Base-by-base conservation (phyloP, 2,113 vertebrate species). In the Ramphastos sulfuratus region DNA sequence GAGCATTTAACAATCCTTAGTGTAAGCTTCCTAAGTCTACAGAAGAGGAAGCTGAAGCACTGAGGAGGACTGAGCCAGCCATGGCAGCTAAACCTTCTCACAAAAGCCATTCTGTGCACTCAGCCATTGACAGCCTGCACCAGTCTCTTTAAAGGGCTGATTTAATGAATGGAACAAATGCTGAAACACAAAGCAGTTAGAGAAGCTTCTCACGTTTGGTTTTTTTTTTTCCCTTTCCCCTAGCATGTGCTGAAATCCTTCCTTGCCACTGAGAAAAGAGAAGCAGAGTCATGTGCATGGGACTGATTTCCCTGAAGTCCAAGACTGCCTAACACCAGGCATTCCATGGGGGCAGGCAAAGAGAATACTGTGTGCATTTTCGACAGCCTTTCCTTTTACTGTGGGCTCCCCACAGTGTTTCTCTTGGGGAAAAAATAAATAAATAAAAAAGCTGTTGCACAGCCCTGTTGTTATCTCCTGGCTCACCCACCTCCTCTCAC, bases 241-340 rank as follows among this genome's bases (percentile, higher is more conserved):
- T 30, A 63, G 55, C 88, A 54, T 30, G 89, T 88, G 82, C 94
- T 42, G 37, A 78, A 83, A 86, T 63, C 77, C 64, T 59, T 19
- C 88, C 76, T 21, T 12, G 52, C 83, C 70, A 44, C 1, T 71
- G 90, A 79, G 65, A 83, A 81, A 77, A 95, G 46, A 86, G 76
- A 27, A 63, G 65, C 74, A 39, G 1, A 2, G 90, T 61, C 74
- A 69, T 58, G 82, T 84, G 87, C 81, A 50, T 14, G 75, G 94
- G 86, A 82, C 74, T 94, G 93, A 95, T 89, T 94, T 95, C 93
- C 93, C 91, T 18, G 5, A 87, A 88, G 88, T 27, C 83, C 79
- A 56, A 31, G 74, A 7, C 81, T 74, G 82, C 50, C 14, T 58
- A 85, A 75, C 63, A 10, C 69, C 72, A 64, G 69, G 90, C 85